Evolutionary conservation across 2,888 invertebrate species (phyloP), one percentile per base, ranked within the genome.

Genomic region (Limulus polyphemus): DNA sequence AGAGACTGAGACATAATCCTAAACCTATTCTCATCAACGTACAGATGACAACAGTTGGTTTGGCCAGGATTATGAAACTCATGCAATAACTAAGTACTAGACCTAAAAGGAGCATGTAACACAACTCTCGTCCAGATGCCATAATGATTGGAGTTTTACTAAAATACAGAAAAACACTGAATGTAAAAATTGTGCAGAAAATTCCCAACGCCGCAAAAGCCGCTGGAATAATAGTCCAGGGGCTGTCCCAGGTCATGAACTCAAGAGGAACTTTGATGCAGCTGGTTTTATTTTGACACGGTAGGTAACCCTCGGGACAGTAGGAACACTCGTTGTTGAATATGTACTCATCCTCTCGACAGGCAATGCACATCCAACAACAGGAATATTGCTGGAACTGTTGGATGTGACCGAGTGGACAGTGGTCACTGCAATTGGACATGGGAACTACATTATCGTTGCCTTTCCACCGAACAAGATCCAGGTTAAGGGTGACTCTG

Each of bases 61-160:
- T 81, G 55, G 84, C 81, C 56, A 88, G 80, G 68, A 87, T 82
- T 13, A 86, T 79, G 72, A 87, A 86, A 10, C 86, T 85, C 76
- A 85, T 84, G 55, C 80, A 79, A 73, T 87, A 88, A 70, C 86
- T 86, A 58, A 83, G 79, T 32, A 84, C 75, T 65, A 87, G 83
- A 12, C 87, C 87, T 62, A 79, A 77, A n/a, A 87, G 77, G 49
- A 88, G 80, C 13, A 87, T 83, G 74, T 86, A 87, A 75, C 87
- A 87, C 11, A 88, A 77, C 72, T 88, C 88, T 12, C 87, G 78
- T 0, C 87, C 87, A 0, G 86, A 86, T 2, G 88, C 88, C 81
- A 86, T 86, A 65, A 87, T 86, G 49, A 87, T 80, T 0, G 86
- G 86, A 0, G 86, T 87, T 57, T 78, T 77, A 69, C 78, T 79